Percentiles rank a stretch among this genome's conserved stretches.
Evolutionary conservation across 2,888 invertebrate genomes (phyloP).

Genomic region (Acleris emargana): DNA sequence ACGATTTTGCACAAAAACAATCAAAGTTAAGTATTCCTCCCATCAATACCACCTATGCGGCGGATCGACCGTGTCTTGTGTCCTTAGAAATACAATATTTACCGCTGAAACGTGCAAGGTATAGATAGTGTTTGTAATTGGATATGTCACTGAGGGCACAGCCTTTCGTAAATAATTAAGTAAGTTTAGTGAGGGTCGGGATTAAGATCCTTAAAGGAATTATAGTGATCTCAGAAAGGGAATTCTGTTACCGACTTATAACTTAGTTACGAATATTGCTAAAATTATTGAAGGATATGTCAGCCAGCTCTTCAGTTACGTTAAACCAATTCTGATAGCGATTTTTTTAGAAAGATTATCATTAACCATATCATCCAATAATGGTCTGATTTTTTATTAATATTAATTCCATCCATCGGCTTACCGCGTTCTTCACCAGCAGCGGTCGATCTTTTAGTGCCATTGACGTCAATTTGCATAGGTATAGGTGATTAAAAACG

Average conservation of each 20-base stretch:
- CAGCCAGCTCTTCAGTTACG: not conserved
- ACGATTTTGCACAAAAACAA: not conserved
- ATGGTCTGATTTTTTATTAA: too few relatives aligned
- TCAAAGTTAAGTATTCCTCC: too few relatives aligned
- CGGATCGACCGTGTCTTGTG: too few relatives aligned
- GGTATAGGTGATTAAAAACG: too few relatives aligned
- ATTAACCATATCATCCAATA: too few relatives aligned
- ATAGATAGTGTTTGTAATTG: conserved; percentile 27
- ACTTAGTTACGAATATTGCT: not conserved
- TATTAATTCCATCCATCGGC: too few relatives aligned
- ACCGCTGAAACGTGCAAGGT: conserved; percentile 13
- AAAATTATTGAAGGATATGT: not conserved
- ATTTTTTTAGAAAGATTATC: too few relatives aligned
- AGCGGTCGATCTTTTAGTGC: too few relatives aligned
- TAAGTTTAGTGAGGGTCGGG: conserved; percentile 19
- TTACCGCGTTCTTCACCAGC: too few relatives aligned
- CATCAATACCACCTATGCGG: too few relatives aligned
- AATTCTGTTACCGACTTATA: conserved; percentile 11
- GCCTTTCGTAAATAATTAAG: conserved; percentile 31
- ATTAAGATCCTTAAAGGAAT: conserved; percentile 16
- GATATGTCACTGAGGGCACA: conserved; percentile 23
- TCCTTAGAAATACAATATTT: conserved; percentile 9
- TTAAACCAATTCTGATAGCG: not conserved
- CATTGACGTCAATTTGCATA: too few relatives aligned
- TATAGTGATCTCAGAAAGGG: conserved; percentile 15